Conservation (phyloP, 2,797 vertebrate species). For the Hippopotamyrus pictus region DNA sequence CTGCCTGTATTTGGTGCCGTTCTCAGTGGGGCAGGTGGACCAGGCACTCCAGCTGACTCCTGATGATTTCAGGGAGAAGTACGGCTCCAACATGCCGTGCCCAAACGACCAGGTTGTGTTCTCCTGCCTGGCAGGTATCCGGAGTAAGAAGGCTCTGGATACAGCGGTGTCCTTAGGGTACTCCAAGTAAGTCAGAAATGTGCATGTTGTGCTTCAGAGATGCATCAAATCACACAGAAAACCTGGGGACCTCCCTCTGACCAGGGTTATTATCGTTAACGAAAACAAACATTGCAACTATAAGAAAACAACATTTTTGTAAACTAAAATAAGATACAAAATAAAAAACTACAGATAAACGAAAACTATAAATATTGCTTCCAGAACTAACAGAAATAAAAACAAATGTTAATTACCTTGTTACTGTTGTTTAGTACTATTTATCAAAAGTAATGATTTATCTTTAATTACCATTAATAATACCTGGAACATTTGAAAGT, state of each 20-base stretch:
- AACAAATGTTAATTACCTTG: not conserved
- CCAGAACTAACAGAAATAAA: not conserved
- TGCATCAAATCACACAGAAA: not conserved
- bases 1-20: not conserved
- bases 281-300: not conserved
- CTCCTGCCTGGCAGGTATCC: slow-evolving; percentile 76
- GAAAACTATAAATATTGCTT: not conserved
- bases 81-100: slow-evolving; percentile 69
- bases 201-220: not conserved
- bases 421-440: not conserved
- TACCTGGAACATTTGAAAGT: not conserved
- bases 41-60: slow-evolving; percentile 74
- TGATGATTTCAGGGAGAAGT: slow-evolving; percentile 73
- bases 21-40: slow-evolving; percentile 73
- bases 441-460: not conserved
- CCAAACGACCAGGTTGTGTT: slow-evolving; percentile 75
- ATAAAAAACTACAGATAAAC: not conserved
- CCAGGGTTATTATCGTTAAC: not conserved
- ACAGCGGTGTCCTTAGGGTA: slow-evolving; percentile 75
- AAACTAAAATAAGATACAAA: not conserved
- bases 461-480: not conserved
- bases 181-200: slow-evolving; percentile 62
- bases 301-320: not conserved
- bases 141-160: slow-evolving; percentile 73
- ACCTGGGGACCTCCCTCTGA: not conserved